phyloP scores from a whole-genome alignment of 1,140 invertebrate species.

The Cyclargus thomasi region DNA sequence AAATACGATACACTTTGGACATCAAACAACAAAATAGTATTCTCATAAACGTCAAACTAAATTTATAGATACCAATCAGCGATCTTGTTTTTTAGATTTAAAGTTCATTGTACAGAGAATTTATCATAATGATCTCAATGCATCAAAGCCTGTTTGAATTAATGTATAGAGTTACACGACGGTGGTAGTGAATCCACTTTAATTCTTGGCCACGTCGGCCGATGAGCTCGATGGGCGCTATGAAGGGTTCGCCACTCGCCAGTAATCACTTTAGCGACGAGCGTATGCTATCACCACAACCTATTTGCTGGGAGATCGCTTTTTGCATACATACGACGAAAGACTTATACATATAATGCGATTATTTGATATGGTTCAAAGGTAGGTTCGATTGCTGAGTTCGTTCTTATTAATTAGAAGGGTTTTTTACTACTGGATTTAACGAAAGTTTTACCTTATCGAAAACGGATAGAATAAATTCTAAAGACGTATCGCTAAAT shows the following conservation, averaged over 20 bases:
- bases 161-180: background rate
- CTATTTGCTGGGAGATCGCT: slow-evolving; percentile 4
- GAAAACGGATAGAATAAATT: background rate
- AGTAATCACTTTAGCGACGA: slow-evolving; percentile 21
- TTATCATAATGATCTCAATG: too few relatives aligned
- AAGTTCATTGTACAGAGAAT: too few relatives aligned
- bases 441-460: background rate
- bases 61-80: too few relatives aligned
- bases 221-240: slow-evolving; percentile 15
- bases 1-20: too few relatives aligned
- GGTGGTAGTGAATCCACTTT: slow-evolving; percentile 4
- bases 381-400: background rate
- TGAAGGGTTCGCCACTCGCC: slow-evolving; percentile 17
- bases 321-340: background rate
- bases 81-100: too few relatives aligned
- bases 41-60: too few relatives aligned
- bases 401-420: background rate
- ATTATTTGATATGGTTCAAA: background rate
- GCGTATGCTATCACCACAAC: slow-evolving; percentile 9
- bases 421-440: background rate
- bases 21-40: too few relatives aligned
- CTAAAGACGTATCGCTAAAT: background rate
- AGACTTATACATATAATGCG: background rate
- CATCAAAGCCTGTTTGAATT: too few relatives aligned
- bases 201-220: slow-evolving; percentile 7